Base-by-base conservation (phyloP, 2,888 invertebrate genomes). In the Orgyia antiqua region DNA sequence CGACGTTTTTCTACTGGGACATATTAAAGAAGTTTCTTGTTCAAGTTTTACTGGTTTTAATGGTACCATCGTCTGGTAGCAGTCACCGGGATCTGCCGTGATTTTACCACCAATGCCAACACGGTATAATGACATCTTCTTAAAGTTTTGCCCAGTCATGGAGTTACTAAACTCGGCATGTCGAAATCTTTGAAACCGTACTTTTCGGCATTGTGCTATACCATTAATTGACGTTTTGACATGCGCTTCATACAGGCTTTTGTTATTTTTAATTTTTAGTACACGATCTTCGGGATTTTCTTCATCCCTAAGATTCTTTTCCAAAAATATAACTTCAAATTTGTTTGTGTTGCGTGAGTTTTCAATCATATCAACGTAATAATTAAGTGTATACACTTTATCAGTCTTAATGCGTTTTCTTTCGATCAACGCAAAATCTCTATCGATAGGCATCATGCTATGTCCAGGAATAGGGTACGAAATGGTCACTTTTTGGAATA, bases 391-490 rank as follows among this genome's bases (percentile, higher is more conserved):
- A 30, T 27, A 37, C 13, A 37, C 31, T n/a, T 37, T 37, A 1
- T 37, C 36, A 17, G 15, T 3, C n/a, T 37, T 33, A n/a, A 6
- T 10, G 1, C 8, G 13, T 24, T 42, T 29, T 27, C 38, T 42
- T 29, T 48, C 42, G 10, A 42, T 41, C 1, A 37, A 24, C 6
- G 42, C 27, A 82, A 40, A 40, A 29, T 47, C 42, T 10, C 49
- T 17, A 35, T 50, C 47, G 2, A 51, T 34, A 1, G 51, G 48
- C 50, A 52, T 52, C 54, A 52, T 51, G 0, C 45, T 47, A 28
- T 51, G 52, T 4, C 48, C 51, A 47, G n/a, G n/a, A 8, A 51
- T 24, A 0, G 45, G 46, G 15, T 46, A 54, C n/a, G 11, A 36
- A 4, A 54, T 24, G 13, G 38, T 25, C 19, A 40, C 34, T 19